Base-by-base conservation (phyloP, 2,113 vertebrate genomes). In the Notechis scutatus region DNA sequence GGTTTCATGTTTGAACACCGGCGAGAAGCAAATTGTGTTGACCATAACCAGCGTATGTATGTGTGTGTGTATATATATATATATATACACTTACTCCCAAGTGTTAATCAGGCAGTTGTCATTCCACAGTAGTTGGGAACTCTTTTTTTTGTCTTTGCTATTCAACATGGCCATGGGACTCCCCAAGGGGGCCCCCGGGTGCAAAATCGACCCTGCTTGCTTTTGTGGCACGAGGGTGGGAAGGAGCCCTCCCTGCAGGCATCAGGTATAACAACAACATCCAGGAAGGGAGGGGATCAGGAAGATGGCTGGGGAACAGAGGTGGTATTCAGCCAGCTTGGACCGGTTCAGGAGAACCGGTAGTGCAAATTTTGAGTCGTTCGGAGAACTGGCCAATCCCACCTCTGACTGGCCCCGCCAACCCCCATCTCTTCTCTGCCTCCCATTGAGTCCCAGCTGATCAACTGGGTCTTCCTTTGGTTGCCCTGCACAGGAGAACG, bases 31-130 rank as follows among this genome's bases (percentile, higher is more conserved):
- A 95, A 61, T 59, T 92, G 93, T 86, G 94, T 64, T 90, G 95
- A 96, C 90, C 94, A 0, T 95, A 96, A 94, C 94, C 95, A 95
- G 95, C 95, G 86, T 95, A 95, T 94, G 92, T 95, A 94, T 95
- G 95, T 95, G 93, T 97, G 96, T 95, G 94, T 97, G 42, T 42
- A 42, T 3, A 42, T 42, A 42, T 3, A 95, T 57, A 20, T 3
- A 56, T 57, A 85, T 45, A 59, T 45, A 14, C 24, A 45, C 87
- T 23, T 39, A n/a, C 74, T 74, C 34, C 18, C 34, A 9, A 39
- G 74, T 20, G 74, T 9, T 20, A 81, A 81, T 96, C 24, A 20
- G 50, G 86, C 45, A 50, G 23, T 18, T 50, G 45, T 3, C 47
- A 87, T 4, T 3, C 47, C 23, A 21, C 61, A 47, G 50, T 0